A percentile compares a stretch with the other conserved stretches of the same genome.
Conservation (phyloP, 1,140 invertebrate genomes). For the Drosophila chauvacae region DNA sequence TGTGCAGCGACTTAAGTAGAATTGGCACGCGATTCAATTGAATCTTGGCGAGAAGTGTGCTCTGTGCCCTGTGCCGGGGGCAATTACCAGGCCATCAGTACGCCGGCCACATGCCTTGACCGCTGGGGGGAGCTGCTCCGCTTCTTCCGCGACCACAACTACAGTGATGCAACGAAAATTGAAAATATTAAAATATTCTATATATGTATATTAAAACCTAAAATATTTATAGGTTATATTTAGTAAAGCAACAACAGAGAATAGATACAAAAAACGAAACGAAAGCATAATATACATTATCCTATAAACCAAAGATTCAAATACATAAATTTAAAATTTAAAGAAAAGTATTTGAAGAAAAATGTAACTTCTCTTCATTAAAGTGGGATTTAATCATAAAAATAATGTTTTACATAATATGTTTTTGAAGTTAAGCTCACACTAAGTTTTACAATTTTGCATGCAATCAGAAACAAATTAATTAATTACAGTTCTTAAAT, state of each 20-base stretch:
- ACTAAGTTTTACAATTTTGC: no score
- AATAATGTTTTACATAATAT: no score
- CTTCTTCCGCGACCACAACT: constrained; percentile 15
- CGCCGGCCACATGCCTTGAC: constrained; percentile 43
- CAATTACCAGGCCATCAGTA: constrained; percentile 48
- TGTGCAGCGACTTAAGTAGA: constrained; percentile 70
- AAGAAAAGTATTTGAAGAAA: no score
- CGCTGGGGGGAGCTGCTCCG: constrained; percentile 18
- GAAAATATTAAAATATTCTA: neutral
- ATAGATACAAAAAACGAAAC: no score
- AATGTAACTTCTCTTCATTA: no score
- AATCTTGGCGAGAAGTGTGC: constrained; percentile 72
- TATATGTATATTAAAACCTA: neutral
- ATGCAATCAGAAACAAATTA: no score
- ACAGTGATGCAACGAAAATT: constrained; percentile 1
- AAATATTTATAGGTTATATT: neutral
- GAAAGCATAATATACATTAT: no score
- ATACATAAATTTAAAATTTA: no score
- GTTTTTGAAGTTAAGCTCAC: no score
- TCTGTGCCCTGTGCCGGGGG: constrained; percentile 33
- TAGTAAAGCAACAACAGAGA: neutral
- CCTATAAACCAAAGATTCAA: neutral
- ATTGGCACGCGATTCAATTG: constrained; percentile 82
- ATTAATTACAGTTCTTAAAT: neutral
- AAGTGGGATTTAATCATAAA: no score